A percentile compares a stretch with the other conserved stretches of the same genome.
These are phyloP conservation scores for Pelodiscus sinensis DNA, from an alignment of 2,113 vertebrate species.

Conservation along the genomic window DNA sequence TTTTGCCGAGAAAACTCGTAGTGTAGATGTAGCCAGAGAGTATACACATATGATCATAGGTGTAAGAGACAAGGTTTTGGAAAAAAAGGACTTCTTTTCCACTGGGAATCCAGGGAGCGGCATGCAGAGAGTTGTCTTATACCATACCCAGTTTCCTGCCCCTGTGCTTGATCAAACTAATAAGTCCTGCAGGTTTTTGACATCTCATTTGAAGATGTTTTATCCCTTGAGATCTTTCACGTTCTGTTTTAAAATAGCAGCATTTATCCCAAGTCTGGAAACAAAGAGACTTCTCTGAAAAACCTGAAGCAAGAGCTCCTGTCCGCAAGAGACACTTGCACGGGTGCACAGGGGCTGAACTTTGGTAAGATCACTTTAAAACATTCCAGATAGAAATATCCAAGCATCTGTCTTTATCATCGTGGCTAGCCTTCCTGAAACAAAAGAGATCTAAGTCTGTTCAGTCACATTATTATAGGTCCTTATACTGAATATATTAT, in stretches of 20 bases:
- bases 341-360: neutral
- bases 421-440: slow-evolving; percentile 26
- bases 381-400: neutral
- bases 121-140: neutral
- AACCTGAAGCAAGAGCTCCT: neutral
- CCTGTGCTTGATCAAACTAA: neutral
- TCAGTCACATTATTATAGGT: neutral
- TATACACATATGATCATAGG: neutral
- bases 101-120: neutral
- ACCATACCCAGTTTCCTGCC: rapidly evolving
- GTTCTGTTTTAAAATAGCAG: neutral
- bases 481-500: slow-evolving; percentile 32
- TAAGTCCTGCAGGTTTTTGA: neutral
- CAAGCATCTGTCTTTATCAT: slow-evolving; percentile 35
- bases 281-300: neutral
- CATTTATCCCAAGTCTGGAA: neutral
- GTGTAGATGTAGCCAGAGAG: neutral
- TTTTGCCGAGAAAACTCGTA: too few species aligned
- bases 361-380: neutral
- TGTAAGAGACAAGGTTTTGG: neutral
- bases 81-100: neutral
- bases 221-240: neutral
- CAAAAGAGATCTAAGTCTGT: slow-evolving; percentile 19
- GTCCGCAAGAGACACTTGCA: neutral
- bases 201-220: neutral